phyloP scores from a whole-genome alignment of 1,140 invertebrate species.

The Brachionus plicatilis region DNA sequence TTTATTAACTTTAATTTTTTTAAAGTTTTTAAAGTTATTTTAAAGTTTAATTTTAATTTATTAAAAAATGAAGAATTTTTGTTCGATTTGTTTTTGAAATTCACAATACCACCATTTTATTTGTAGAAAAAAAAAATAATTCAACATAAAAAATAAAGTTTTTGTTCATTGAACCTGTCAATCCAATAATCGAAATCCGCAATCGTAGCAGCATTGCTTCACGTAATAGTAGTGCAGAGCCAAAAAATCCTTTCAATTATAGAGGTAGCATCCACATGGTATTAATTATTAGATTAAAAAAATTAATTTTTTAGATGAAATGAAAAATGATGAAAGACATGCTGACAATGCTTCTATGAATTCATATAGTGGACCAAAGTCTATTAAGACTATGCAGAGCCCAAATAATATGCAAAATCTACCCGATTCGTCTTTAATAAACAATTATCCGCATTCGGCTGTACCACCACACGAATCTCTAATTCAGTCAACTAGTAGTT shows the following conservation, averaged over 20 bases:
- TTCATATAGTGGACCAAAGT: neutral
- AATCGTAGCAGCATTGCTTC: slow-evolving; percentile 15
- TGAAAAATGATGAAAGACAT: neutral
- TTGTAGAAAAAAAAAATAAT: neutral
- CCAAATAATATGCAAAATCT: neutral
- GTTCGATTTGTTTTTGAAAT: no score
- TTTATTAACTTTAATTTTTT: no score
- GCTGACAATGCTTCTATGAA: neutral
- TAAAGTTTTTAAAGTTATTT: no score
- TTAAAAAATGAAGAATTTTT: no score
- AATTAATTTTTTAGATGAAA: neutral
- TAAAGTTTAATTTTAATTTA: no score
- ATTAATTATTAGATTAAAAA: neutral
- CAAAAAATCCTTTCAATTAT: neutral
- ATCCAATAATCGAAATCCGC: neutral
- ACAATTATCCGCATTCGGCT: neutral
- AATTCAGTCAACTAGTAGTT: neutral
- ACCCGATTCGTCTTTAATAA: neutral
- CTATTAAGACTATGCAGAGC: neutral
- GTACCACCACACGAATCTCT: neutral
- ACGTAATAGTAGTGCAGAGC: neutral
- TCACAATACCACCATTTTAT: no score
- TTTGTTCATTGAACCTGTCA: slow-evolving; percentile 14
- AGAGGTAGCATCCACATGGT: neutral
- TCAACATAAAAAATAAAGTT: neutral